A percentile compares a stretch with the other conserved stretches of the same genome.
These are phyloP conservation scores for Acrobasis suavella DNA, from an alignment of 2,888 invertebrate species.

Conservation along the genomic window DNA sequence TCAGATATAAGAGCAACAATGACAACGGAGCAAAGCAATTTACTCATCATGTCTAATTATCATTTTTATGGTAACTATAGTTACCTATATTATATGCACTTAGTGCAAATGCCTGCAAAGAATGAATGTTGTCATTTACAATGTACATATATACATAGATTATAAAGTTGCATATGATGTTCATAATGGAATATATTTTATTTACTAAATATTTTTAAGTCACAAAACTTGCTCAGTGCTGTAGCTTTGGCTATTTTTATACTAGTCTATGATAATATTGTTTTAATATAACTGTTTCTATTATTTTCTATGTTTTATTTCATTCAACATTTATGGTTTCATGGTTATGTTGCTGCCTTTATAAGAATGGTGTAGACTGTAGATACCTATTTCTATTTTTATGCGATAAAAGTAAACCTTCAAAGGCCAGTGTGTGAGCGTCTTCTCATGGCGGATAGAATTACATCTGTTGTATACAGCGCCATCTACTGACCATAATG, in stretches of 20 bases:
- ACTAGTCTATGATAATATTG: slow-evolving; percentile 70
- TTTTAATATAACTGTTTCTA: slow-evolving; percentile 71
- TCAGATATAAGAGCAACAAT: slow-evolving; percentile 71
- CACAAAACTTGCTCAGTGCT: slow-evolving; percentile 77
- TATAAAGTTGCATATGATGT: slow-evolving; percentile 29
- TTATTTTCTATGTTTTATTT: slow-evolving; percentile 41
- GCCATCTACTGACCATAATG: no score
- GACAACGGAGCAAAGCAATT: slow-evolving; percentile 69
- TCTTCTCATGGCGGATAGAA: no score
- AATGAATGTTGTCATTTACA: slow-evolving; percentile 28
- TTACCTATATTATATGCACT: slow-evolving; percentile 46
- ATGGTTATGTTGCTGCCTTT: not conserved
- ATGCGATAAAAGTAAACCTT: no score
- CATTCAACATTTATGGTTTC: not conserved
- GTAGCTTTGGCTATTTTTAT: slow-evolving; percentile 78
- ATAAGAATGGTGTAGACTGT: no score
- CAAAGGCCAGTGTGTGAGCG: no score
- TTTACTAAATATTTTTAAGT: slow-evolving; percentile 49
- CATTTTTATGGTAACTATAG: slow-evolving; percentile 40
- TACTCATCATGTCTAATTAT: slow-evolving; percentile 66
- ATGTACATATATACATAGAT: slow-evolving; percentile 32
- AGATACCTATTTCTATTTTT: no score
- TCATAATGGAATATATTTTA: slow-evolving; percentile 39
- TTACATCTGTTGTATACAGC: no score
- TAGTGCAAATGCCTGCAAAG: slow-evolving; percentile 50